Percentiles rank a stretch among this genome's conserved stretches.
phyloP scores from a whole-genome alignment of 2,888 invertebrate species.

The Tigriopus californicus region DNA sequence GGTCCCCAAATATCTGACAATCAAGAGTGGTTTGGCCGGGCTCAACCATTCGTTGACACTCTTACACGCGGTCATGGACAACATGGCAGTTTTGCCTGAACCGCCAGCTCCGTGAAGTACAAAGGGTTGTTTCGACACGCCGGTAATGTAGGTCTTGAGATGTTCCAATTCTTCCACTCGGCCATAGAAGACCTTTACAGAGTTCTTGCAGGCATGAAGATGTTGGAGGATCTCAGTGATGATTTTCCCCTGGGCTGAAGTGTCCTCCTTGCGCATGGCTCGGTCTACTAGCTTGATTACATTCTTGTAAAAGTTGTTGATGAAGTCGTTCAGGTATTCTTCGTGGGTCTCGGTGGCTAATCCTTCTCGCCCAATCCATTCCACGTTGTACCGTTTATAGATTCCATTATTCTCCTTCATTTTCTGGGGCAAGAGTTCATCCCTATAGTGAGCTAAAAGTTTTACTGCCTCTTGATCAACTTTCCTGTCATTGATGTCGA shows the following conservation, averaged over 20 bases:
- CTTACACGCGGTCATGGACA: conserved; percentile 68
- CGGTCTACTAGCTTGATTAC: conserved; percentile 45
- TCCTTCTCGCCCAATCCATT: conserved; percentile 92
- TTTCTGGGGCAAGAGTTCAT: conserved; percentile 69
- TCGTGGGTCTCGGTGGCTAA: conserved; percentile 76
- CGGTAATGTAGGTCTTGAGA: conserved; percentile 59
- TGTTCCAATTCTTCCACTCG: conserved; percentile 62
- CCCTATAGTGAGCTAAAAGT: conserved; percentile 56
- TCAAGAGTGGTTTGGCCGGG: conserved; percentile 52
- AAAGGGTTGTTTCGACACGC: conserved; percentile 57
- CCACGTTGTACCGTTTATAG: conserved; percentile 73
- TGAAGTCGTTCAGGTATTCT: conserved; percentile 82
- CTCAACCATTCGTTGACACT: conserved; percentile 21
- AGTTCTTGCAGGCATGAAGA: conserved; percentile 57
- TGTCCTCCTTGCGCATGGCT: conserved; percentile 88
- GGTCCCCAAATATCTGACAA: conserved; percentile 82
- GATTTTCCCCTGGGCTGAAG: conserved; percentile 77
- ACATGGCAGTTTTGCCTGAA: conserved; percentile 87
- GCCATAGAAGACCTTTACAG: conserved; percentile 81
- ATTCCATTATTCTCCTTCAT: conserved; percentile 56
- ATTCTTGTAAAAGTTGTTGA: conserved; percentile 79
- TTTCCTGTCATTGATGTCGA: conserved; percentile 78
- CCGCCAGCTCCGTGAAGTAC: conserved; percentile 89
- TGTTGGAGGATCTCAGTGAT: conserved; percentile 86
- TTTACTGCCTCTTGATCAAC: conserved; percentile 84